Percentiles rank a stretch among this genome's conserved stretches.
Conservation (phyloP, 2,888 invertebrate genomes). For the Lampropteryx suffumata region DNA sequence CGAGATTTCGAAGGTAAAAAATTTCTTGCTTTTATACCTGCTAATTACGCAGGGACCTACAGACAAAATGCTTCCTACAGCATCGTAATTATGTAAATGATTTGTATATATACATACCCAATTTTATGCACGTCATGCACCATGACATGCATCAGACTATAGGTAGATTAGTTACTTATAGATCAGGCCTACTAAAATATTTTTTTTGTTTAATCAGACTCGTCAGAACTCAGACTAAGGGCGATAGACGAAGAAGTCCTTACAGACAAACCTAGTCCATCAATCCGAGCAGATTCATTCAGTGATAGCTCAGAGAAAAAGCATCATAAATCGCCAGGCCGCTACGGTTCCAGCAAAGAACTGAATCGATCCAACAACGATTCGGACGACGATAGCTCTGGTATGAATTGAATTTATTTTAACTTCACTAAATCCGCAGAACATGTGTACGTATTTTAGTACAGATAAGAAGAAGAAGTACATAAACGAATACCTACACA, state of each 20-base stretch:
- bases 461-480: too few relatives aligned
- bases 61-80: too few relatives aligned
- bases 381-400: slow-evolving; percentile 35
- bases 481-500: too few relatives aligned
- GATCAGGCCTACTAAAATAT: too few relatives aligned
- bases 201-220: slow-evolving; percentile 26
- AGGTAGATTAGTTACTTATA: too few relatives aligned
- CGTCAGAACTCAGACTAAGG: slow-evolving; percentile 38
- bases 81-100: too few relatives aligned
- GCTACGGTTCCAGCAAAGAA: slow-evolving; percentile 29
- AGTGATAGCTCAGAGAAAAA: slow-evolving; percentile 40
- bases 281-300: slow-evolving; percentile 40
- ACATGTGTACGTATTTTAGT: too few relatives aligned
- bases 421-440: neutral
- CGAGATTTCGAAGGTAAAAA: slow-evolving; percentile 54
- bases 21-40: neutral
- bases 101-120: too few relatives aligned
- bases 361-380: slow-evolving; percentile 15
- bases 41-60: too few relatives aligned
- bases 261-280: slow-evolving; percentile 12
- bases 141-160: too few relatives aligned
- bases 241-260: slow-evolving; percentile 28
- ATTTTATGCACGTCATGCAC: too few relatives aligned
- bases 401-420: neutral
- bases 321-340: slow-evolving; percentile 24